Conservation (phyloP, 2,113 vertebrate genomes). For the Campylorhamphus procurvoides region DNA sequence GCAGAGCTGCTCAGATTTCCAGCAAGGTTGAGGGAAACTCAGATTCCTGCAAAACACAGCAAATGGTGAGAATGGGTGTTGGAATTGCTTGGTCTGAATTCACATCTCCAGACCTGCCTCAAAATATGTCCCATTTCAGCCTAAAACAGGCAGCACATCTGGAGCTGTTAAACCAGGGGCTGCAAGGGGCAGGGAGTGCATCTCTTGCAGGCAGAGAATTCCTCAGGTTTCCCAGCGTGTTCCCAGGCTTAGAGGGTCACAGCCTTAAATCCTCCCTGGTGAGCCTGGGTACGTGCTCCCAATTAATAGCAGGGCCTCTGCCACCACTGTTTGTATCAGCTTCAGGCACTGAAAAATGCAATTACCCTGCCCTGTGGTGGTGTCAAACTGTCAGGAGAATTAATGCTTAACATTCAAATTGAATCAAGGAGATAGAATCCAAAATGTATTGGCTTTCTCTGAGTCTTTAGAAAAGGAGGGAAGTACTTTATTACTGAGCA, state of each 20-base stretch:
- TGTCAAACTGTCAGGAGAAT: not conserved
- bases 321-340: not conserved
- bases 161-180: not conserved
- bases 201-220: not conserved
- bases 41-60: not conserved
- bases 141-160: not conserved
- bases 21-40: not conserved
- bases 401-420: not conserved
- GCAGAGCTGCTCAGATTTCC: not conserved
- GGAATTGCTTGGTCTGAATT: not conserved
- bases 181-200: not conserved
- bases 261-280: not conserved
- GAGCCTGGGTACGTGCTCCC: not conserved
- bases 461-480: not conserved
- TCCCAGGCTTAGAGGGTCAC: not conserved
- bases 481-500: not conserved
- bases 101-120: not conserved
- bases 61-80: rapidly evolving
- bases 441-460: not conserved
- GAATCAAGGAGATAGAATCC: rapidly evolving
- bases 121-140: not conserved
- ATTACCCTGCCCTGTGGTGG: not conserved
- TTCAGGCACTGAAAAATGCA: not conserved
- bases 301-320: rapidly evolving
- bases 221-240: not conserved